A percentile compares a stretch with the other conserved stretches of the same genome.
These are phyloP conservation scores for Litocranius walleri DNA, from an alignment of 2,113 vertebrate genomes.

Conservation along the genomic window DNA sequence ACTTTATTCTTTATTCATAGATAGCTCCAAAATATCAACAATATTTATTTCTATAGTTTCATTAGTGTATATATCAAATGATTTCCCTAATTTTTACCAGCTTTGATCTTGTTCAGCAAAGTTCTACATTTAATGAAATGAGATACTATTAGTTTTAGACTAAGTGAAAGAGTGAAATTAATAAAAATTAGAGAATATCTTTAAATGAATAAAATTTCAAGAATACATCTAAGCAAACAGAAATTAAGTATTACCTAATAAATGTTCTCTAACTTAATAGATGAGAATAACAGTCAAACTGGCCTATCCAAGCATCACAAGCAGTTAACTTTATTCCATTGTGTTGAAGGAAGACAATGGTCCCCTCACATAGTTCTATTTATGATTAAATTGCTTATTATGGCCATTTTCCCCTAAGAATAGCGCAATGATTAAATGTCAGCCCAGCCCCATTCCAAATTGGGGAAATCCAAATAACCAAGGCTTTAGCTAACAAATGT, in stretches of 20 bases:
- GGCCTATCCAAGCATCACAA: neutral
- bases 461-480: slow-evolving; percentile 56
- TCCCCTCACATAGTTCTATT: slow-evolving; percentile 46
- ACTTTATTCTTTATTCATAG: neutral
- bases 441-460: slow-evolving; percentile 63
- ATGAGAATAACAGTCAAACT: slow-evolving; percentile 3
- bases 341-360: slow-evolving; percentile 41
- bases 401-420: slow-evolving; percentile 62
- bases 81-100: neutral
- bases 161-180: neutral
- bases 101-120: neutral
- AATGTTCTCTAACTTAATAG: neutral
- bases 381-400: slow-evolving; percentile 58
- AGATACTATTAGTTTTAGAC: slow-evolving; percentile 26
- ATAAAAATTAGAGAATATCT: neutral
- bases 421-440: slow-evolving; percentile 56
- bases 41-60: neutral
- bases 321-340: neutral
- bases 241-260: slow-evolving; percentile 10
- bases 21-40: neutral
- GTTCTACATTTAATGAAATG: neutral
- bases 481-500: slow-evolving; percentile 66
- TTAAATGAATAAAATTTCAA: slow-evolving; percentile 31
- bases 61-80: neutral
- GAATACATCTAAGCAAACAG: neutral